Conservation (phyloP, 2,888 invertebrate species). For the Amblyjoppa fuscipennis region DNA sequence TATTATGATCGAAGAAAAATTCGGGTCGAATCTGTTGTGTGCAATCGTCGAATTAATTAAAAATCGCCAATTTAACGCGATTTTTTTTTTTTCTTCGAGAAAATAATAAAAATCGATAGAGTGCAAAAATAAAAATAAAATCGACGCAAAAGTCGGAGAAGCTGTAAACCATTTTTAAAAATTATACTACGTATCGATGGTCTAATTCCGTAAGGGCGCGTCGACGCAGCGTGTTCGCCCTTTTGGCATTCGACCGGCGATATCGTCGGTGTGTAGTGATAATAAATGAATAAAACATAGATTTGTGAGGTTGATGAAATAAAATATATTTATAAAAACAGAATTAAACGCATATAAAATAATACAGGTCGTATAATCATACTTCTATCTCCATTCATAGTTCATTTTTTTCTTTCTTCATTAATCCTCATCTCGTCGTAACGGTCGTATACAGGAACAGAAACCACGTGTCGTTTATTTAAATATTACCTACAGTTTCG, state of each 20-base stretch:
- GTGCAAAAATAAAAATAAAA: not conserved
- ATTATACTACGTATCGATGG: not conserved
- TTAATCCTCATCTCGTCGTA: constrained; percentile 68
- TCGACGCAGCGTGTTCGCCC: too few relatives aligned
- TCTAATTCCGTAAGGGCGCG: too few relatives aligned
- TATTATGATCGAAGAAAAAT: not conserved
- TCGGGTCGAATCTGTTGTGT: not conserved
- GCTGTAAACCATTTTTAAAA: not conserved
- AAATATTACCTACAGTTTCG: constrained; percentile 63
- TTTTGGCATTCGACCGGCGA: not conserved
- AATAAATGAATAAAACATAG: constrained; percentile 59
- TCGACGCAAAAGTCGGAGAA: not conserved
- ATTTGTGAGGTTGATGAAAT: constrained; percentile 78
- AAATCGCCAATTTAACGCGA: not conserved
- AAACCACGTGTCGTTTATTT: constrained; percentile 78
- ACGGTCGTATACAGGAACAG: constrained; percentile 80
- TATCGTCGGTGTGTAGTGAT: not conserved
- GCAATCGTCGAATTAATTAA: not conserved
- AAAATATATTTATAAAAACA: constrained; percentile 85
- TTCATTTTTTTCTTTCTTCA: constrained; percentile 58
- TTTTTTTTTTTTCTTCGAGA: not conserved
- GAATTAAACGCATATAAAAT: constrained; percentile 84
- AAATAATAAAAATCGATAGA: not conserved
- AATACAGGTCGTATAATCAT: constrained; percentile 81
- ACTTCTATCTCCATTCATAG: constrained; percentile 69